Percentiles rank a stretch among this genome's conserved stretches.
These are phyloP conservation scores for Cynodonichthys magdalenae DNA, from an alignment of 2,797 vertebrate species.

Conservation along the genomic window DNA sequence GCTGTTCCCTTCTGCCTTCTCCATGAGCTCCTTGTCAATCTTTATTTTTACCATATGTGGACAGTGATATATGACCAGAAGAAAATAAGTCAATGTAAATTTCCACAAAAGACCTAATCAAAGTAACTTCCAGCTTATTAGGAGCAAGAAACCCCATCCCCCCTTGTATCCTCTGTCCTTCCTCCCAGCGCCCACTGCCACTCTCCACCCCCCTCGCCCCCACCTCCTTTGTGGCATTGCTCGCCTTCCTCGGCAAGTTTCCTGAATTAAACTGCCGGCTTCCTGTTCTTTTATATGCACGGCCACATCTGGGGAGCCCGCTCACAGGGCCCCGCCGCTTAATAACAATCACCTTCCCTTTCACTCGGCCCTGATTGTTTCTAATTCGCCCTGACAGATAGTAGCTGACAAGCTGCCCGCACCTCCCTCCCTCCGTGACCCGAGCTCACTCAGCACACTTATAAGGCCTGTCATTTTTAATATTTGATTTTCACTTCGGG, in stretches of 20 bases:
- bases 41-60: slow-evolving; percentile 15
- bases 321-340: slow-evolving; percentile 95
- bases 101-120: slow-evolving; percentile 85
- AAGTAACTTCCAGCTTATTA: slow-evolving; percentile 99
- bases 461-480: slow-evolving; percentile 99
- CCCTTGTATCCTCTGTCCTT: slow-evolving; percentile 39
- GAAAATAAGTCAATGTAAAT: slow-evolving; percentile 73
- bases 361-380: slow-evolving; percentile 99
- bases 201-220: slow-evolving; percentile 36
- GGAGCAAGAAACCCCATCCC: slow-evolving; percentile 89
- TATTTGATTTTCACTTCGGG: slow-evolving; percentile 99
- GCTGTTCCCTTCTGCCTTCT: slow-evolving; percentile 76
- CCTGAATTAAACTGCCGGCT: slow-evolving; percentile 99
- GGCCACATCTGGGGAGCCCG: slow-evolving; percentile 99
- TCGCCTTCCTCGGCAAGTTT: slow-evolving; percentile 83
- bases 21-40: slow-evolving; percentile 77
- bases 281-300: slow-evolving; percentile 99
- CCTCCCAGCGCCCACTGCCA: slow-evolving; percentile 36
- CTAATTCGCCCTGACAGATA: slow-evolving; percentile 99
- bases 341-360: slow-evolving; percentile 99
- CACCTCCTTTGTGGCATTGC: slow-evolving; percentile 87
- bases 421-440: slow-evolving; percentile 99
- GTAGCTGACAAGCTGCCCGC: slow-evolving; percentile 99
- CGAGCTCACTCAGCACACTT: slow-evolving; percentile 99
- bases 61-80: slow-evolving; percentile 49